Evolutionary conservation across 2,797 vertebrate species (phyloP), one percentile per base, ranked within the genome.

Genomic region (Hephaestus fuliginosus): DNA sequence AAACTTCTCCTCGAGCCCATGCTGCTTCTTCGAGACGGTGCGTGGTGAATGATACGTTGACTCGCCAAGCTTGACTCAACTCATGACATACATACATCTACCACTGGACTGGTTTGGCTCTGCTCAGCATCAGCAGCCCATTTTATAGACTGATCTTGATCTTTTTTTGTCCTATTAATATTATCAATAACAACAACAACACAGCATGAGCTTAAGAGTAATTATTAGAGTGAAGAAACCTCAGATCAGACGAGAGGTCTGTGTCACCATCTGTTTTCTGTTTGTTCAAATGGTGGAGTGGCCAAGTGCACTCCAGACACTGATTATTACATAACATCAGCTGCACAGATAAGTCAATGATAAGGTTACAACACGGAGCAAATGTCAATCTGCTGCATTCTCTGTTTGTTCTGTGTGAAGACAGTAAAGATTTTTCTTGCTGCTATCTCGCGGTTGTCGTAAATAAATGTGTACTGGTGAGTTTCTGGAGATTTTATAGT

Each of bases 261-360:
- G 20, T 1, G 1, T 66, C 62, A 60, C 12, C 30, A 44, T 30
- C 22, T 25, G 18, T 15, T 1, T 33, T 62, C 13, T 51, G 20
- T 77, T 67, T 64, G 36, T 62, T 81, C 51, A 76, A 49, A 52
- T 13, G 18, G 20, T 33, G 30, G 10, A 36, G 51, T 12, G 5
- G 28, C 46, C 63, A 62, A 61, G 18, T 75, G 10, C 51, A 57
- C 58, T 12, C 10, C 56, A 63, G 60, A 76, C 5, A 62, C 10
- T 77, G 22, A 76, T 8, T 17, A 72, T 83, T 85, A 76, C 39
- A 73, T 25, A 86, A 91, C 25, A 5, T 33, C 12, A 25, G 2
- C 14, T 30, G 14, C 22, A 44, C 0, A 14, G 7, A 73, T 14
- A 41, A 69, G 46, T 22, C 63, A 68, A 5, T 20, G 30, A 70